Evolutionary conservation across 2,797 vertebrate genomes (phyloP).

Genomic region (Prunella strophiata): DNA sequence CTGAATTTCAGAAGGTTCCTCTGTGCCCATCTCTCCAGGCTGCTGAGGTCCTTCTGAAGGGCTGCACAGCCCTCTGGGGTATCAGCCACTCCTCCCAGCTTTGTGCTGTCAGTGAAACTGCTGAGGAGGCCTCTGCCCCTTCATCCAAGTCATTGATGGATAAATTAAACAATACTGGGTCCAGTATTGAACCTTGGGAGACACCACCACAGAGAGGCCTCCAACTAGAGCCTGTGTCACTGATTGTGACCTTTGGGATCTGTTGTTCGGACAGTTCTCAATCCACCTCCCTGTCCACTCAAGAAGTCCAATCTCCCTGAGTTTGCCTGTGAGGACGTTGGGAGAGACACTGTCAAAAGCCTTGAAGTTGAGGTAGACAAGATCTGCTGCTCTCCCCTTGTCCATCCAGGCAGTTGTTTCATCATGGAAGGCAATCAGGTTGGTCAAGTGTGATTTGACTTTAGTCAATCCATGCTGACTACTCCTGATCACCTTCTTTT

Average conservation of each 20-base stretch:
- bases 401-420: neutral
- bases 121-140: neutral
- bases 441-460: neutral
- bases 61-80: neutral
- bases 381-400: neutral
- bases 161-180: neutral
- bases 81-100: neutral
- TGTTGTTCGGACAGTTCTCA: neutral
- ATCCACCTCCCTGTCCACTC: neutral
- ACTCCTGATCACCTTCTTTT: neutral
- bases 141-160: neutral
- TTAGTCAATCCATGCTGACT: neutral
- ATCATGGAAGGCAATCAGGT: neutral
- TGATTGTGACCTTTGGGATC: neutral
- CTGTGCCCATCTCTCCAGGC: neutral
- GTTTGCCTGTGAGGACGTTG: neutral
- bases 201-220: fast-evolving
- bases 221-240: too few relatives aligned
- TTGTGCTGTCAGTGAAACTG: neutral
- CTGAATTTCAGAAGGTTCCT: neutral
- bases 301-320: neutral
- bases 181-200: fast-evolving
- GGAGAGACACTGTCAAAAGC: neutral
- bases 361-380: neutral
- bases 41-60: neutral